Conservation (phyloP, 1,140 invertebrate species). For the Brachionus koreanus region DNA sequence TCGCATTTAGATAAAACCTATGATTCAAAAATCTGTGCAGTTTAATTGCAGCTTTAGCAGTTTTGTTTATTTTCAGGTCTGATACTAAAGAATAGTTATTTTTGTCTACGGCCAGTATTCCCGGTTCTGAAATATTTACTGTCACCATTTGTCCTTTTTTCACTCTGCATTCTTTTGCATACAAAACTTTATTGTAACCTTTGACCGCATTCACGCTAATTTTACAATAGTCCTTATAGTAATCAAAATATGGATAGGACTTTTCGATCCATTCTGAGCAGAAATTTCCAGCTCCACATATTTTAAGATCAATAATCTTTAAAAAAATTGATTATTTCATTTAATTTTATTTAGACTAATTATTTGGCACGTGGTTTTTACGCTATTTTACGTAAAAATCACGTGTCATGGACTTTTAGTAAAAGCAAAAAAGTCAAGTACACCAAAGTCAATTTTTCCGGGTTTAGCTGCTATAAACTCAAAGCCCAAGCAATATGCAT, state of each 20-base stretch:
- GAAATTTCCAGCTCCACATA: neutral
- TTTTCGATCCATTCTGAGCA: neutral
- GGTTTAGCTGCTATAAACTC: neutral
- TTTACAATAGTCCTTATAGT: neutral
- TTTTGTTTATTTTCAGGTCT: neutral
- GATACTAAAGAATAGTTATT: neutral
- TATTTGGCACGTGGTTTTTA: no score
- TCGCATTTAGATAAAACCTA: neutral
- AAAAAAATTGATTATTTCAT: neutral
- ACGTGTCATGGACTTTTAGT: no score
- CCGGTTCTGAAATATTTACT: neutral
- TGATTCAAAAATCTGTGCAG: neutral
- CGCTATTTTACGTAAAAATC: no score
- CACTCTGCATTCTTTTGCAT: neutral
- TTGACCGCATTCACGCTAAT: neutral
- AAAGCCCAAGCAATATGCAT: neutral
- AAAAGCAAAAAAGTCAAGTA: no score
- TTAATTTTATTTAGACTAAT: no score
- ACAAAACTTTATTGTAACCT: neutral
- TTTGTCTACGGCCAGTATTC: neutral
- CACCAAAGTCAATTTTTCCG: neutral
- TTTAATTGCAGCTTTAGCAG: neutral
- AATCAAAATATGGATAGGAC: neutral
- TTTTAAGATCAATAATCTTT: neutral
- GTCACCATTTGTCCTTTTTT: neutral